These are phyloP conservation scores for Dinomys branickii DNA, from an alignment of 2,113 vertebrate species.

Conservation along the genomic window DNA sequence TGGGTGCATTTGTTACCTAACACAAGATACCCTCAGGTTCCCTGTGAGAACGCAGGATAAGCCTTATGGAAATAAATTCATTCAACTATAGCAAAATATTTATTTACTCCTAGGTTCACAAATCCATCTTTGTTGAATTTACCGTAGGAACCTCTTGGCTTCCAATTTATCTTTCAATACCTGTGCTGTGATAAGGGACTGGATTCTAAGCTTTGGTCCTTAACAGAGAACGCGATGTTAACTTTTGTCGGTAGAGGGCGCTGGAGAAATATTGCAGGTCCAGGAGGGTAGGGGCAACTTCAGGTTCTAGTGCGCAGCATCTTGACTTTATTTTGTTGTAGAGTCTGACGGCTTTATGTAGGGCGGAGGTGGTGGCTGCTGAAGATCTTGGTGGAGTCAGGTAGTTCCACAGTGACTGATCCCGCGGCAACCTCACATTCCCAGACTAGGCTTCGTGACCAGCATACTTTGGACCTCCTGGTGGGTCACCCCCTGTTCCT, in stretches of 20 bases:
- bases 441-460: neutral
- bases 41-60: neutral
- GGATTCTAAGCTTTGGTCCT: neutral
- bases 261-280: neutral
- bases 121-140: neutral
- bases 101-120: neutral
- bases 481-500: neutral
- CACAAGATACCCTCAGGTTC: neutral
- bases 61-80: neutral
- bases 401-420: no score
- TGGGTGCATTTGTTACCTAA: neutral
- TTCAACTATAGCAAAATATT: neutral
- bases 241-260: slow-evolving; percentile 56
- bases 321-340: neutral
- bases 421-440: neutral
- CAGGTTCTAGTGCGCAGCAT: neutral
- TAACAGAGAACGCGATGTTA: neutral
- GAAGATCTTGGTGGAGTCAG: no score
- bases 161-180: neutral
- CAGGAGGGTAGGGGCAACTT: neutral
- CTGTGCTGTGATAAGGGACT: neutral
- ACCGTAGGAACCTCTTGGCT: neutral
- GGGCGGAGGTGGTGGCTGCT: neutral
- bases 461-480: neutral
- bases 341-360: neutral